These are phyloP conservation scores for Scalopus aquaticus DNA, from an alignment of 2,113 vertebrate species.

Conservation along the genomic window DNA sequence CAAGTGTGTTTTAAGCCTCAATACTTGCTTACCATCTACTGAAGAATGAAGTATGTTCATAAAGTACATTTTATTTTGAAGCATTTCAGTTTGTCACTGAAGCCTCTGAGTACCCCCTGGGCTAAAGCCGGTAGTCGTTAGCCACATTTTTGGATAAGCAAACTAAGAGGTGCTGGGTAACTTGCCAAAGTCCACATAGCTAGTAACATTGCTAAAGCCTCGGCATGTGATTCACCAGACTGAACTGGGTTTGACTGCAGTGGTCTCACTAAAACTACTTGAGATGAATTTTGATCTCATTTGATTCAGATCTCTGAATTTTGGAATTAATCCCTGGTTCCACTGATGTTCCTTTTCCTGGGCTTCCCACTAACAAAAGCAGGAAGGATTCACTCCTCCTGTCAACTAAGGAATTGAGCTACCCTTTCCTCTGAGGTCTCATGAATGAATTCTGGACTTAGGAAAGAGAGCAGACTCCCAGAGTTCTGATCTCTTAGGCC, in stretches of 20 bases:
- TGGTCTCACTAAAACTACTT: neutral
- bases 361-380: neutral
- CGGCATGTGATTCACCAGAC: neutral
- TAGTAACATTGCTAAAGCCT: neutral
- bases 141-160: slow-evolving; percentile 4
- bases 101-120: neutral
- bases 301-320: neutral
- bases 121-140: neutral
- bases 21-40: neutral
- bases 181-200: neutral
- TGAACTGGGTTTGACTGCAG: neutral
- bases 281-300: too few relatives aligned
- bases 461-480: neutral
- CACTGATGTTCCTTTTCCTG: neutral
- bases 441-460: neutral
- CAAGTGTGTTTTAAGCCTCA: neutral
- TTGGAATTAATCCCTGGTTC: neutral
- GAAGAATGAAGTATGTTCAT: neutral
- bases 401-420: neutral
- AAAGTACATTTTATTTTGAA: slow-evolving; percentile 34
- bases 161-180: neutral
- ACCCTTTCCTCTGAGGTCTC: neutral
- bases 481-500: neutral
- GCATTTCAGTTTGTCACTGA: neutral
- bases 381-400: neutral